These are phyloP conservation scores for Ashinkailepas kermadecensis DNA, from an alignment of 2,888 invertebrate species.

Conservation along the genomic window DNA sequence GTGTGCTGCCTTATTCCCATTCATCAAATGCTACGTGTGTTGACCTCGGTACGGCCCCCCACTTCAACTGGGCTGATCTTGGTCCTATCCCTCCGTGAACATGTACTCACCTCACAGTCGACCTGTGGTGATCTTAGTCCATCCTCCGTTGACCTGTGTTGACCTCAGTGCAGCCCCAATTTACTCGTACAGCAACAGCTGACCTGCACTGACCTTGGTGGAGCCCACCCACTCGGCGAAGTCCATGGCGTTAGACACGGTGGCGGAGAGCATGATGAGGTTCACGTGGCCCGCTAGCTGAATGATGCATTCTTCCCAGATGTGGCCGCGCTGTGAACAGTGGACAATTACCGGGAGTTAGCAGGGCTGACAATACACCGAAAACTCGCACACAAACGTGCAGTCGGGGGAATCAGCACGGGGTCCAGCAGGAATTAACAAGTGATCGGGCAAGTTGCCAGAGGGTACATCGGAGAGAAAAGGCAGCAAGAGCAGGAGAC, in stretches of 20 bases:
- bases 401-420: no score
- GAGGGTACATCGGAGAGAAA: background rate
- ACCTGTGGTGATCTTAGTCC: no score
- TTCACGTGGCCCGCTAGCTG: constrained; percentile 88
- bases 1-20: constrained; percentile 57
- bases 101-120: background rate
- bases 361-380: no score
- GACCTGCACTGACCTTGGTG: constrained; percentile 49
- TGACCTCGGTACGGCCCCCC: constrained; percentile 24
- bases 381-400: no score
- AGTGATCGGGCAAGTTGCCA: no score
- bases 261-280: constrained; percentile 95
- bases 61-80: background rate
- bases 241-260: constrained; percentile 92
- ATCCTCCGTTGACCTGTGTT: no score
- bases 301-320: constrained; percentile 98
- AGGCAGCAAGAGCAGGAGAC: constrained; percentile 16
- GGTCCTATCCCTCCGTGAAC: background rate
- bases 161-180: no score
- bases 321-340: constrained; percentile 72
- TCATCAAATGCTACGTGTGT: constrained; percentile 44
- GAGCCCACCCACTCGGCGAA: constrained; percentile 91
- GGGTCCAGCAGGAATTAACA: no score
- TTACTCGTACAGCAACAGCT: background rate
- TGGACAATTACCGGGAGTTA: no score